Evolutionary conservation across 2,888 invertebrate genomes (phyloP).

Genomic region (Neria commutata): DNA sequence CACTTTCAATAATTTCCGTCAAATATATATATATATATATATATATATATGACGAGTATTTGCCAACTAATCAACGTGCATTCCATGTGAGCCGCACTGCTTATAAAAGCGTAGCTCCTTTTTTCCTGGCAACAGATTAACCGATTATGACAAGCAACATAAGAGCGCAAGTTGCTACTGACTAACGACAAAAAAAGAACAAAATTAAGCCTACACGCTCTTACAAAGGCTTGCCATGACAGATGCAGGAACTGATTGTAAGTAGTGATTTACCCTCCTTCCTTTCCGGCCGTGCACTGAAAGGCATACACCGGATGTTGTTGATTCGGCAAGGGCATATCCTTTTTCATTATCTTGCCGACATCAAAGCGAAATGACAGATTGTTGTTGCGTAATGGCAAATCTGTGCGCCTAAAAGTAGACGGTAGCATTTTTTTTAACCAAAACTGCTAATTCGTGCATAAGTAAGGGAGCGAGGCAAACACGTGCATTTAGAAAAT

Average conservation of each 20-base stretch:
- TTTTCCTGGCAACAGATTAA: background rate
- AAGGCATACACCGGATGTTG: background rate
- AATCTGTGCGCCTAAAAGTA: too few relatives aligned
- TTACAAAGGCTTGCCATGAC: background rate
- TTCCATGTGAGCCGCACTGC: too few relatives aligned
- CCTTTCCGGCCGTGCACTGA: background rate
- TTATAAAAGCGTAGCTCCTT: too few relatives aligned
- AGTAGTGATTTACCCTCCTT: background rate
- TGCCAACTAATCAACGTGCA: too few relatives aligned
- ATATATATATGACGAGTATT: too few relatives aligned
- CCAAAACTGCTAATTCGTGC: background rate
- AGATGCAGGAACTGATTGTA: background rate
- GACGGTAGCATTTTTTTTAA: background rate
- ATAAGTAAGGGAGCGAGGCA: too few relatives aligned
- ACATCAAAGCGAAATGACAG: background rate
- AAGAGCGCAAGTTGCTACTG: background rate
- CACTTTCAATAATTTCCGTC: too few relatives aligned
- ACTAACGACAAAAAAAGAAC: background rate
- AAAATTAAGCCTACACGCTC: background rate
- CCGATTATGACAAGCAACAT: background rate
- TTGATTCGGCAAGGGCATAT: background rate
- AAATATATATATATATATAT: too few relatives aligned
- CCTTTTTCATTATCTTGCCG: conserved; percentile 2
- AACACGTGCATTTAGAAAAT: background rate
- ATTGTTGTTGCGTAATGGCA: background rate